Evolutionary conservation across 1,140 invertebrate species (phyloP), one percentile per base, ranked within the genome.

Genomic region (Cepaea nemoralis): DNA sequence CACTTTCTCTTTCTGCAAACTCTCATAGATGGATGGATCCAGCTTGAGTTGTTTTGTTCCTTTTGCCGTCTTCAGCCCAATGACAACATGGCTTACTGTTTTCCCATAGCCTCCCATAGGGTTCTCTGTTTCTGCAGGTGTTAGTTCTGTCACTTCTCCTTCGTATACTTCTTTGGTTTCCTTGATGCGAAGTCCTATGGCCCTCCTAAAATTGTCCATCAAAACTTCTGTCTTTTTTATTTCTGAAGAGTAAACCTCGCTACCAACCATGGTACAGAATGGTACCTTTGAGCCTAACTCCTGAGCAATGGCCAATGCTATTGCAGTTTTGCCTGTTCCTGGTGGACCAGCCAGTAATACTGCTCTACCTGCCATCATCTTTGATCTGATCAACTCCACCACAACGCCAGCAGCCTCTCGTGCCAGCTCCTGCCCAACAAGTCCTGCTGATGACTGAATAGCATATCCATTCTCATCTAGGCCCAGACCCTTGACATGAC

Each of bases 181-280:
- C 85, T 94, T 94, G 69, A 94, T 93, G 81, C 94, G 86, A 31
- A 94, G 85, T 55, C 98, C 98, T 91, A 99, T 99, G 2, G 99
- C 98, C 82, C 98, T 93, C 40, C 99, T 93, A 88, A 99, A 99
- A 89, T 99, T 99, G 90, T 99, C 99, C 98, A 99, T 99, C 0
- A 99, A 91, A 0, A 99, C 98, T 93, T 99, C 99, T 1, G 99
- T 99, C 90, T 99, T 99, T 91, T 99, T 99, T n/a, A 99, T 99
- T 92, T 99, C 99, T 24, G 97, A 96, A 86, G 98, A 99, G 91
- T 97, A 99, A 0, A 99, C 98, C 93, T 99, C 99, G 81, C 97
- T 99, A 1, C 98, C 99, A 59, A 99, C 99, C 98, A 99, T 99
- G 0, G 98, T 98, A 92, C 98, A 99, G 89, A 99, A 99, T 35